A percentile compares a stretch with the other conserved stretches of the same genome.
These are phyloP conservation scores for Drosophila borborema DNA, from an alignment of 2,888 invertebrate species.

Conservation along the genomic window DNA sequence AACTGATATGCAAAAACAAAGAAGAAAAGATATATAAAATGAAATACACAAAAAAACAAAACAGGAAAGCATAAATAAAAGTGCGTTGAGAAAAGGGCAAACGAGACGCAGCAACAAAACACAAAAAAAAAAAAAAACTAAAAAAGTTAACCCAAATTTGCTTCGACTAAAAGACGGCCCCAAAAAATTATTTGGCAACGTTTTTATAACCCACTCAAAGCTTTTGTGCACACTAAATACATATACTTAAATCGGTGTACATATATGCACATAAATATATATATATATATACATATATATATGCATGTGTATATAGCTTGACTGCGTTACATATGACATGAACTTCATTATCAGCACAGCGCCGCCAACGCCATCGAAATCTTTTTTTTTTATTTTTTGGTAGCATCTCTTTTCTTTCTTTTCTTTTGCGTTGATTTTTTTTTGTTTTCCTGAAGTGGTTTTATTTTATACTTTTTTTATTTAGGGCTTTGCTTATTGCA, in stretches of 20 bases:
- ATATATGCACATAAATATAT: not conserved
- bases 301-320: not conserved
- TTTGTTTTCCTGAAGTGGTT: constrained; percentile 64
- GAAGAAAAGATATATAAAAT: constrained; percentile 36
- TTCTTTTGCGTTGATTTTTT: constrained; percentile 27
- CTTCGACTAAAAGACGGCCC: constrained; percentile 57
- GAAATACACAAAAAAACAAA: constrained; percentile 32
- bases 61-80: constrained; percentile 73
- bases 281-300: not conserved
- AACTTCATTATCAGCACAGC: constrained; percentile 74
- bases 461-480: constrained; percentile 64
- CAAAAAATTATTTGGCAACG: constrained; percentile 75
- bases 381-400: constrained; percentile 53
- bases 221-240: constrained; percentile 45
- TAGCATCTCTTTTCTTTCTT: constrained; percentile 67
- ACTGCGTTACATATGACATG: constrained; percentile 56
- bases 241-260: constrained; percentile 14
- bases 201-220: constrained; percentile 67
- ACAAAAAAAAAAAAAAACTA: constrained; percentile 4
- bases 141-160: constrained; percentile 72
- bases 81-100: constrained; percentile 73
- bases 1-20: constrained; percentile 51
- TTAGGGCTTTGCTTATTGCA: constrained; percentile 77
- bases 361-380: constrained; percentile 56
- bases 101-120: constrained; percentile 35